Evolutionary conservation across 2,113 vertebrate species (phyloP).

Genomic region (Mustelus asterias): DNA sequence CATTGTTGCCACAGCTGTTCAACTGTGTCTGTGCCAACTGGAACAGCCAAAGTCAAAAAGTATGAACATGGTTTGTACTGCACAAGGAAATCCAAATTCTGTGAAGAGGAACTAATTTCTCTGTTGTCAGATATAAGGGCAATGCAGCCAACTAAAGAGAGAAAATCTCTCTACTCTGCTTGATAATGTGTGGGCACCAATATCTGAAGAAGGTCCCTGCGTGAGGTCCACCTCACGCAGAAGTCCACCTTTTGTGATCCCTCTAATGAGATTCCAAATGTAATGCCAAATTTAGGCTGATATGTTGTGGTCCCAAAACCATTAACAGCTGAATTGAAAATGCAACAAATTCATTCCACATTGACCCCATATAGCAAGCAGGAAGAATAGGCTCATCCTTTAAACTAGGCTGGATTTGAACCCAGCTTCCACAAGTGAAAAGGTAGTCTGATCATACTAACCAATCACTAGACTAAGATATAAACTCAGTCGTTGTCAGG

Average conservation of each 20-base stretch:
- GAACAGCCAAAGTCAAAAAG: background rate
- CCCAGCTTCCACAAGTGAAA: background rate
- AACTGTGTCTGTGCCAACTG: background rate
- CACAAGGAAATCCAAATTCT: background rate
- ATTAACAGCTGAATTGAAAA: background rate
- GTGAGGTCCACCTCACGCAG: background rate
- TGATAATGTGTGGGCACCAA: background rate
- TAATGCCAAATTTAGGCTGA: background rate
- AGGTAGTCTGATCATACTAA: background rate
- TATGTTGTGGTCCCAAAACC: background rate
- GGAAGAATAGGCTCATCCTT: background rate
- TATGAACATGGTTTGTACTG: background rate
- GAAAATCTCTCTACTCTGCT: background rate
- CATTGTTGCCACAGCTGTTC: no score
- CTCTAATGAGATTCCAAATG: background rate
- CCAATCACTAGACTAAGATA: background rate
- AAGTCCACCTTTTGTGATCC: background rate
- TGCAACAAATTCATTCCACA: background rate
- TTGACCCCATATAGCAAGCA: background rate
- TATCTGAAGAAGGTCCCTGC: background rate
- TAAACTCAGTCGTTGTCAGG: background rate
- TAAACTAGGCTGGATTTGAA: background rate
- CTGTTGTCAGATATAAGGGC: background rate
- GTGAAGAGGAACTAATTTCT: background rate
- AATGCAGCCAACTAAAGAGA: background rate